These are phyloP conservation scores for Lamproptera curius DNA, from an alignment of 2,888 invertebrate genomes.

Conservation along the genomic window DNA sequence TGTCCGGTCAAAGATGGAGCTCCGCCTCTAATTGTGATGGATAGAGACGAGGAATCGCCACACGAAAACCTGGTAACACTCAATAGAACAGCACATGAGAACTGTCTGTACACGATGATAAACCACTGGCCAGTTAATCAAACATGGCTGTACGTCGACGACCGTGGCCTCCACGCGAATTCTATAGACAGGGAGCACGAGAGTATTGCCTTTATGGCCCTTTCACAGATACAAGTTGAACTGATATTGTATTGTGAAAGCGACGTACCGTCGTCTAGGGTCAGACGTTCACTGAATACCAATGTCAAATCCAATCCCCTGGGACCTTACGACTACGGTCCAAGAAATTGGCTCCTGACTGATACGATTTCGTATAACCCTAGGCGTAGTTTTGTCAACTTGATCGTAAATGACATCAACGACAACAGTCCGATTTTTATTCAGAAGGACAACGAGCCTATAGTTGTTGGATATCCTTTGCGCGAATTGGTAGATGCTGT, in stretches of 20 bases:
- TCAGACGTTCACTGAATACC: conserved; percentile 43
- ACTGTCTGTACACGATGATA: conserved; percentile 51
- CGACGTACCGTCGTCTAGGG: conserved; percentile 33
- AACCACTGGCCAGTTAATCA: conserved; percentile 61
- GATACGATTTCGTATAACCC: conserved; percentile 56
- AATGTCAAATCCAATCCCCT: conserved; percentile 35
- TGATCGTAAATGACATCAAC: conserved; percentile 75
- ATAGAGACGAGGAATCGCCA: conserved; percentile 59
- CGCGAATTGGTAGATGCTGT: conserved; percentile 53
- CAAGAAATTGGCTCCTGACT: conserved; percentile 59
- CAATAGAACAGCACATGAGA: conserved; percentile 35
- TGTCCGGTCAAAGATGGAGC: conserved; percentile 41
- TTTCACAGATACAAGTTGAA: conserved; percentile 70
- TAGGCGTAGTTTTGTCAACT: conserved; percentile 58
- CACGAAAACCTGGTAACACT: conserved; percentile 49
- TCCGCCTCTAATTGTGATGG: conserved; percentile 55
- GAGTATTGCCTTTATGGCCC: conserved; percentile 64
- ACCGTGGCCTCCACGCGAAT: conserved; percentile 50
- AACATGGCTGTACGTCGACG: conserved; percentile 60
- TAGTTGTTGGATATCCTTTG: conserved; percentile 67
- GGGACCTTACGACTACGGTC: conserved; percentile 52
- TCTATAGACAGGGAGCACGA: conserved; percentile 65
- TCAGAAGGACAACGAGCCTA: conserved; percentile 48
- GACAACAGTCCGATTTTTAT: conserved; percentile 70
- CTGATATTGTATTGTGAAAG: conserved; percentile 49